Percentiles rank a stretch among this genome's conserved stretches.
Evolutionary conservation across 2,888 invertebrate genomes (phyloP).

Genomic region (Calliopum simillimum): DNA sequence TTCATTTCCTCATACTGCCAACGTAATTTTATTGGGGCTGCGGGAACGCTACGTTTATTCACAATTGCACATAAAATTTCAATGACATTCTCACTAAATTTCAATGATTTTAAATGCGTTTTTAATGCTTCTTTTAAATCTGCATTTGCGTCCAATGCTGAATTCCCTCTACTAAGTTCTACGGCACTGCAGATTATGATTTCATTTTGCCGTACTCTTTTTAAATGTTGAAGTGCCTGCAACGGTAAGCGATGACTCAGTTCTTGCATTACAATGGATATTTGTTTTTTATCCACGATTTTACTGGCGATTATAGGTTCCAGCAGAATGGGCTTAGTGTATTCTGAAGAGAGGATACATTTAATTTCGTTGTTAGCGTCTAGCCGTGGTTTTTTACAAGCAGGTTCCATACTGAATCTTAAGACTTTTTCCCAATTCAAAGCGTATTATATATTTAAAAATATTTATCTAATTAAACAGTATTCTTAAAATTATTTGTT

Average conservation of each 20-base stretch:
- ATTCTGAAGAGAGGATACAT: slow-evolving; percentile 72
- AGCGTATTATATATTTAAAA: no score
- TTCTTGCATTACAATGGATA: slow-evolving; percentile 73
- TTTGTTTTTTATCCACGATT: slow-evolving; percentile 72
- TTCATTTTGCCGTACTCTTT: slow-evolving; percentile 75
- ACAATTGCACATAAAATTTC: slow-evolving; percentile 63
- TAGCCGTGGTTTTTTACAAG: slow-evolving; percentile 28
- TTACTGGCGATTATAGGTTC: slow-evolving; percentile 73
- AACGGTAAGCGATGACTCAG: slow-evolving; percentile 73
- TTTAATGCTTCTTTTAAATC: slow-evolving; percentile 8
- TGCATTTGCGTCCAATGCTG: neutral
- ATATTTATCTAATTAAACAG: no score
- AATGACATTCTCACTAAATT: slow-evolving; percentile 46
- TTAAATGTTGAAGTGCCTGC: slow-evolving; percentile 75
- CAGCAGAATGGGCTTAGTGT: slow-evolving; percentile 68
- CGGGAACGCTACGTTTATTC: slow-evolving; percentile 72
- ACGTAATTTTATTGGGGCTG: slow-evolving; percentile 73
- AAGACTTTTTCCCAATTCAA: no score
- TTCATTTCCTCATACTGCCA: slow-evolving; percentile 74
- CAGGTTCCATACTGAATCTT: neutral
- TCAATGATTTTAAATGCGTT: slow-evolving; percentile 29
- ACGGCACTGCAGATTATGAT: slow-evolving; percentile 69
- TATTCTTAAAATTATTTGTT: no score
- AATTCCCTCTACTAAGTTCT: slow-evolving; percentile 26
- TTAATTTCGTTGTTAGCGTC: slow-evolving; percentile 52